These are phyloP conservation scores for Drosophila serrata DNA, from an alignment of 1,140 invertebrate genomes.

Conservation along the genomic window DNA sequence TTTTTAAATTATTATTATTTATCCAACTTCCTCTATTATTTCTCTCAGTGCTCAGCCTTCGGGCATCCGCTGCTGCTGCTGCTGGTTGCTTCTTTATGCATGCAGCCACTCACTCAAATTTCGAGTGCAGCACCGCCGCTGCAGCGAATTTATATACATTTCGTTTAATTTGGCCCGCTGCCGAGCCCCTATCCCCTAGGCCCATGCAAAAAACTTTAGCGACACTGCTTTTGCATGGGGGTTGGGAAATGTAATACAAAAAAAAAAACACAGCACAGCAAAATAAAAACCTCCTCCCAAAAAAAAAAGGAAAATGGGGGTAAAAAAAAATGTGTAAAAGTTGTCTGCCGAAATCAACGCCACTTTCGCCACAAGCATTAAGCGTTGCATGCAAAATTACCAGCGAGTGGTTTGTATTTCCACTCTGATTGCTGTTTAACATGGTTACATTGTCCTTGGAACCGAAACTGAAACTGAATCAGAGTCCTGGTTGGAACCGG, in stretches of 20 bases:
- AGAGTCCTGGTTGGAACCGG: slow-evolving; percentile 62
- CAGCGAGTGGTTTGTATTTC: slow-evolving; percentile 82
- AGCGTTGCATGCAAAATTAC: slow-evolving; percentile 84
- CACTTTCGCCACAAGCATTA: slow-evolving; percentile 82
- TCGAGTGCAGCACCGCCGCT: slow-evolving; percentile 74
- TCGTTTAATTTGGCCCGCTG: slow-evolving; percentile 75
- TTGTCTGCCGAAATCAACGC: slow-evolving; percentile 81
- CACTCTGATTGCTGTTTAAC: slow-evolving; percentile 84
- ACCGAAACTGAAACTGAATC: slow-evolving; percentile 56
- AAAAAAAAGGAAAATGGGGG: slow-evolving; percentile 7
- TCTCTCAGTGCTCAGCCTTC: slow-evolving; percentile 14
- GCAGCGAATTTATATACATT: slow-evolving; percentile 81
- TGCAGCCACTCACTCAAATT: slow-evolving; percentile 80
- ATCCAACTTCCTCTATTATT: not conserved
- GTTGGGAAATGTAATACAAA: slow-evolving; percentile 33
- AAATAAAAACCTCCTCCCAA: slow-evolving; percentile 6
- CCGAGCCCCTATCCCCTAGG: slow-evolving; percentile 26
- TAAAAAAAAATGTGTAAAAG: slow-evolving; percentile 33
- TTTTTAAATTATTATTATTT: too few species aligned
- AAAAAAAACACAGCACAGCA: slow-evolving; percentile 16
- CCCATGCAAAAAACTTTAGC: slow-evolving; percentile 59
- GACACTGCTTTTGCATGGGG: slow-evolving; percentile 54
- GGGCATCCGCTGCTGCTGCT: slow-evolving; percentile 15
- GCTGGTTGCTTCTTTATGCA: slow-evolving; percentile 65
- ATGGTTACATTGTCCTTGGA: slow-evolving; percentile 83